Percentiles rank a stretch among this genome's conserved stretches.
Conservation (phyloP, 35 echinoderm and acorn worm genomes). For the Heliocidaris tuberculata region DNA sequence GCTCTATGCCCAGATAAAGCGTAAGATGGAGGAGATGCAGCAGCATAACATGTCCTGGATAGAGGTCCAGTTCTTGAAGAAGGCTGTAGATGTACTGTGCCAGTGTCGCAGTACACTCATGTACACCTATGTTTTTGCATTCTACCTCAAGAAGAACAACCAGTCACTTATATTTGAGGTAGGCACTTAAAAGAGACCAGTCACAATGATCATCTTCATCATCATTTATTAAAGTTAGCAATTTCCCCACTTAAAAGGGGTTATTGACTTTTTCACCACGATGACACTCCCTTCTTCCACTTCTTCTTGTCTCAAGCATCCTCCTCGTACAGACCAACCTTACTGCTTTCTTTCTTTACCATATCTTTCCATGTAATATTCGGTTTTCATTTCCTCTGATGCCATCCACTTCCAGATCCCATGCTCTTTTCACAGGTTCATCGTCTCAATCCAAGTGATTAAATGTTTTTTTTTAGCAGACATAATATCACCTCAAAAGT, state of each 20-base stretch:
- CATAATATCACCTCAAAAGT: no score
- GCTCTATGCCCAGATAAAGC: constrained; percentile 91
- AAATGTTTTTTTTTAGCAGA: no score
- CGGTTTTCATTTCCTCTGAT: no score
- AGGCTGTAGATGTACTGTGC: constrained; percentile 95
- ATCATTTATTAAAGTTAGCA: background rate
- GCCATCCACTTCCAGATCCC: no score
- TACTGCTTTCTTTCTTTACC: no score
- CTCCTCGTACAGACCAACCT: no score
- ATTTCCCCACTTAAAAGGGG: no score
- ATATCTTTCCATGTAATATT: no score
- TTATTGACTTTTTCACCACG: background rate
- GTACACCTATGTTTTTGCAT: constrained; percentile 99
- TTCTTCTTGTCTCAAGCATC: no score
- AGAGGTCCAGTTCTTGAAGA: constrained; percentile 98
- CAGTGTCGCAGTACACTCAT: constrained; percentile 92
- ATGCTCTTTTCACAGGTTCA: no score
- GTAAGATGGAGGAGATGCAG: constrained; percentile 99
- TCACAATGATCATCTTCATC: background rate
- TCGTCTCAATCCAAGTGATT: no score
- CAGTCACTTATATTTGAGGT: constrained; percentile 99
- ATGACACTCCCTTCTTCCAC: no score
- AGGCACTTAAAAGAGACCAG: background rate
- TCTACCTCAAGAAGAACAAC: constrained; percentile 99
- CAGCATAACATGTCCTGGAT: constrained; percentile 99